These are phyloP conservation scores for Galbula dea DNA, from an alignment of 2,113 vertebrate genomes.

Conservation along the genomic window DNA sequence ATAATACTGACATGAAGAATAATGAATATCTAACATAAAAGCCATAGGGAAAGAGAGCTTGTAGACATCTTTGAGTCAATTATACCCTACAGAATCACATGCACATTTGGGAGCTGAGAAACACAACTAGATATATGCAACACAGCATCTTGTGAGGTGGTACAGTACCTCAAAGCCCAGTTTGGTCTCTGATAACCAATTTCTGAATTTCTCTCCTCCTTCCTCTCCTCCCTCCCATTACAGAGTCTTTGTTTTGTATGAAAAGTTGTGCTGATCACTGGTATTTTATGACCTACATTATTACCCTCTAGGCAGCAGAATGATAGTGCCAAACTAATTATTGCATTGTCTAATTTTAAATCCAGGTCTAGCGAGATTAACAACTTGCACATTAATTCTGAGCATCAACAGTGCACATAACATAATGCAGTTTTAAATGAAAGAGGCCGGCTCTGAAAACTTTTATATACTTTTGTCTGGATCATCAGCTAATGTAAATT, in stretches of 20 bases:
- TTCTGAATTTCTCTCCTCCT: constrained; percentile 31
- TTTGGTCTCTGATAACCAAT: constrained; percentile 27
- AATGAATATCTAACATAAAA: not conserved
- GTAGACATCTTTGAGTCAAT: constrained; percentile 19
- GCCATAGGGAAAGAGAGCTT: not conserved
- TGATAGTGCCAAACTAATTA: constrained; percentile 83
- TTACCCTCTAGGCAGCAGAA: constrained; percentile 80
- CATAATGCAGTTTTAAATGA: constrained; percentile 71
- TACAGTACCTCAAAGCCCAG: not conserved
- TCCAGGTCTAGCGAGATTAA: constrained; percentile 82
- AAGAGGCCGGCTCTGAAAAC: constrained; percentile 67
- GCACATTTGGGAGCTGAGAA: not conserved
- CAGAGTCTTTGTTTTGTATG: constrained; percentile 66
- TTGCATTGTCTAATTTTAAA: constrained; percentile 85
- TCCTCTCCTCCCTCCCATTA: constrained; percentile 37
- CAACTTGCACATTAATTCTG: constrained; percentile 80
- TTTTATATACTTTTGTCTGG: constrained; percentile 53
- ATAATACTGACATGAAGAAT: not conserved
- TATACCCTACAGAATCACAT: not conserved
- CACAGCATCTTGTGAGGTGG: not conserved
- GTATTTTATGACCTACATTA: constrained; percentile 84
- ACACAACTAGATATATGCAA: constrained; percentile 21
- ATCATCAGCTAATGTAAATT: constrained; percentile 36
- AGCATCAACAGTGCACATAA: constrained; percentile 75
- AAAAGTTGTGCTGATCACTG: constrained; percentile 72